Evolutionary conservation across 1,140 invertebrate species (phyloP), one percentile per base, ranked within the genome.

Genomic region (Sitobion miscanthi): DNA sequence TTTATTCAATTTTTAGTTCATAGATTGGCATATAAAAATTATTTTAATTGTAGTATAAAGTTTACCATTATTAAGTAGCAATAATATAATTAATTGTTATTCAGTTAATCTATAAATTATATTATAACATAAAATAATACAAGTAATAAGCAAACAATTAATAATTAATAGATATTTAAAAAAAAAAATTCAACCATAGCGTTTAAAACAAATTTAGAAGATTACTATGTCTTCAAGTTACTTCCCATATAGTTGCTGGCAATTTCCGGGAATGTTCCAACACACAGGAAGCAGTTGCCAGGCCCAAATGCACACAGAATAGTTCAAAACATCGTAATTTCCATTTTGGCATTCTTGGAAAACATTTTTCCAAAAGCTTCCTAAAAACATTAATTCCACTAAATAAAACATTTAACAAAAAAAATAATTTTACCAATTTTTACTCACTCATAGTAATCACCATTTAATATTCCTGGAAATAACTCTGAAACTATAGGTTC

Each of bases 251-350:
- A 23, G 97, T 97, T 23, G 97, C 97, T 23, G 97, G 97, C 1
- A 98, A 95, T 94, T 97, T 96, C 93, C 97, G 96, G 21, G 97
- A 97, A 94, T 98, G 97, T 94, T 98, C 97, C 92, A 98, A 96
- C 3, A 98, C 97, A 88, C 97, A 97, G 9, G 97, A 96, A 0
- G 97, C 96, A 0, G 97, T 97, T 3, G 97, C 96, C 35, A 98
- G 95, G 2, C 97, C 97, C n/a, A 98, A 95, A 95, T 98, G 98
- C 35, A 98, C 96, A 94, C 97, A 97, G 94, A 97, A 97, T 54
- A 98, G 95, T 95, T 98, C 98, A 94, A 97, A 97, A 94, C 97
- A 97, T 93, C 96, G 95, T 6, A 98, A 96, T 94, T 89, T 97
- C 62, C 96, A 96, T 30, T 95, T 94, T 14, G 96, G 95, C 38